Conservation (phyloP, 2,113 vertebrate species). For the Egretta garzetta region DNA sequence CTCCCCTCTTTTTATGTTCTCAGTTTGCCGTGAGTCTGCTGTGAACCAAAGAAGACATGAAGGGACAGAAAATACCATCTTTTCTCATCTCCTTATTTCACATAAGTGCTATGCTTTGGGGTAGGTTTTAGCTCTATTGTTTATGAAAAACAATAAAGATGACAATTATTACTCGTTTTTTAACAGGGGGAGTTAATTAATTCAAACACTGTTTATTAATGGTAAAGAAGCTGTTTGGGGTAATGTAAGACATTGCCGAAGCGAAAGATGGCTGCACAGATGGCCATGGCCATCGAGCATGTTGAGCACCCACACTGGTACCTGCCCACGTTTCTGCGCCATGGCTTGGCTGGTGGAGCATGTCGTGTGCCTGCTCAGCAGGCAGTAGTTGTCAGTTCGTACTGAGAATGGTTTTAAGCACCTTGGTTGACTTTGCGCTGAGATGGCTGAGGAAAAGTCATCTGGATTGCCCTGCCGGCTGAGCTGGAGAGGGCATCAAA, state of each 20-base stretch:
- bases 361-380: rapidly evolving
- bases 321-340: neutral
- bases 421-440: neutral
- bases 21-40: neutral
- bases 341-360: rapidly evolving
- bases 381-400: neutral
- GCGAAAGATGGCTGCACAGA: neutral
- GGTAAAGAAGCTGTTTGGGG: neutral
- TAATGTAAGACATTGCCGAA: neutral
- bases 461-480: neutral
- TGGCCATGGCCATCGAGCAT: rapidly evolving
- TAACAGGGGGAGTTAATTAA: neutral
- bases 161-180: neutral
- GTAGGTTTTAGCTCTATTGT: neutral
- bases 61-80: neutral
- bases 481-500: neutral
- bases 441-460: neutral
- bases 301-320: neutral
- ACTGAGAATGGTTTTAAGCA: neutral
- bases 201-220: neutral
- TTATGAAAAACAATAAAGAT: neutral
- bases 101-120: neutral
- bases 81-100: neutral
- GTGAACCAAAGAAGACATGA: neutral
- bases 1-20: neutral